Evolutionary conservation across 1,140 invertebrate genomes (phyloP).

Genomic region (Hesperophylax magnus): DNA sequence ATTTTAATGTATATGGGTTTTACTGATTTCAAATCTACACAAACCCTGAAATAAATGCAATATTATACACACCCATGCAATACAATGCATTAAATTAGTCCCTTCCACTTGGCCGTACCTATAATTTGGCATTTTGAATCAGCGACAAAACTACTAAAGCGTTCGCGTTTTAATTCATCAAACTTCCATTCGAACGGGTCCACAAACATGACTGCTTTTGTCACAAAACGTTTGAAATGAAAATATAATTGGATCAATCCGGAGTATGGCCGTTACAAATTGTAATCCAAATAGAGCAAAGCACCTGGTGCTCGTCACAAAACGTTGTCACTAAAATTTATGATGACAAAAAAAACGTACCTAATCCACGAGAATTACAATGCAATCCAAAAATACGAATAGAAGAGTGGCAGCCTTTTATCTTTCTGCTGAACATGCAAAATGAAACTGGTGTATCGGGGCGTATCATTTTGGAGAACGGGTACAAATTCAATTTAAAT

Average conservation of each 20-base stretch:
- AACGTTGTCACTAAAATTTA: slow-evolving; percentile 54
- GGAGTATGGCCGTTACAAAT: slow-evolving; percentile 52
- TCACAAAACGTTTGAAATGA: slow-evolving; percentile 54
- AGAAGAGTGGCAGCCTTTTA: slow-evolving; percentile 47
- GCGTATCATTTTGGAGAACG: slow-evolving; percentile 55
- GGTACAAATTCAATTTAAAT: slow-evolving; percentile 57
- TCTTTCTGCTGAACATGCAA: slow-evolving; percentile 55
- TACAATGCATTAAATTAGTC: too few relatives aligned
- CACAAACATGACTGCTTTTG: slow-evolving; percentile 51
- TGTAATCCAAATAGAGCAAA: slow-evolving; percentile 50
- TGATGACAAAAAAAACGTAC: slow-evolving; percentile 47
- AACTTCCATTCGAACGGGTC: slow-evolving; percentile 48
- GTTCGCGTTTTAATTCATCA: not conserved
- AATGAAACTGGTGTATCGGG: slow-evolving; percentile 54
- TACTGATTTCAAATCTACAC: too few relatives aligned
- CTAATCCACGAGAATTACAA: slow-evolving; percentile 46
- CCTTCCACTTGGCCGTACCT: too few relatives aligned
- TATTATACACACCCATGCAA: too few relatives aligned
- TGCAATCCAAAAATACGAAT: slow-evolving; percentile 46
- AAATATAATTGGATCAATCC: slow-evolving; percentile 58
- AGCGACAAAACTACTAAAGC: slow-evolving; percentile 1
- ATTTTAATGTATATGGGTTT: too few relatives aligned
- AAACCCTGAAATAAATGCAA: too few relatives aligned
- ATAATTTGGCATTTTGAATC: not conserved
- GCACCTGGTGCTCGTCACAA: slow-evolving; percentile 52